These are phyloP conservation scores for Morpho helenor DNA, from an alignment of 2,888 invertebrate genomes.

Conservation along the genomic window DNA sequence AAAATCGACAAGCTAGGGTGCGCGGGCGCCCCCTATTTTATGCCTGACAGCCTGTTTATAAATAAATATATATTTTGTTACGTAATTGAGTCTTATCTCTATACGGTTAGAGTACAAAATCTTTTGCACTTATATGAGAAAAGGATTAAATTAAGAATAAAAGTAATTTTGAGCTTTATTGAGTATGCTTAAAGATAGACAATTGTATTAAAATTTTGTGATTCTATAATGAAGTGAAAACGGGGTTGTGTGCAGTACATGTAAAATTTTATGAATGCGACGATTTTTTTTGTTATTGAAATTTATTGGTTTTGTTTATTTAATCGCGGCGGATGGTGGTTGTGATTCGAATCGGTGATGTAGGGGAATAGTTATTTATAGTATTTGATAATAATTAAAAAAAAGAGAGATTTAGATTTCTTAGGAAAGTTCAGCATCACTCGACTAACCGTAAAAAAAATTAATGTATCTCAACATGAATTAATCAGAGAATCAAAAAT, in stretches of 20 bases:
- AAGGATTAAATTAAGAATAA: background rate
- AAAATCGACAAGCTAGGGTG: slow-evolving; percentile 32
- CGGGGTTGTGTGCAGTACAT: slow-evolving; percentile 16
- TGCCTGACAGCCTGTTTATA: slow-evolving; percentile 25
- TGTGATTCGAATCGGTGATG: background rate
- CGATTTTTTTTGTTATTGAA: slow-evolving; percentile 18
- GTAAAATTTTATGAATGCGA: slow-evolving; percentile 20
- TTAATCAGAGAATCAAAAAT: no score
- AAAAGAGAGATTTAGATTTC: no score
- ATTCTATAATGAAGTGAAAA: slow-evolving; percentile 13
- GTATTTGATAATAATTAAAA: no score
- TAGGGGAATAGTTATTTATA: no score
- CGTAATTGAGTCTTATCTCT: background rate
- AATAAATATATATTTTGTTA: slow-evolving; percentile 13
- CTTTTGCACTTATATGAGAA: background rate
- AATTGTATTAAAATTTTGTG: background rate
- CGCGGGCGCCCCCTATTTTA: slow-evolving; percentile 37
- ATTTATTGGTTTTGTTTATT: slow-evolving; percentile 13
- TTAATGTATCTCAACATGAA: no score
- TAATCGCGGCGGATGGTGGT: background rate
- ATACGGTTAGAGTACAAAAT: slow-evolving; percentile 4
- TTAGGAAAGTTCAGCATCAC: no score
- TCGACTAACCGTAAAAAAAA: no score
- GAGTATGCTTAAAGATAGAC: background rate
- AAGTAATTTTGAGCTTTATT: slow-evolving; percentile 1